Evolutionary conservation across 2,797 vertebrate genomes (phyloP), one percentile per base, ranked within the genome.

Genomic region (Gadopsis bispinosus): DNA sequence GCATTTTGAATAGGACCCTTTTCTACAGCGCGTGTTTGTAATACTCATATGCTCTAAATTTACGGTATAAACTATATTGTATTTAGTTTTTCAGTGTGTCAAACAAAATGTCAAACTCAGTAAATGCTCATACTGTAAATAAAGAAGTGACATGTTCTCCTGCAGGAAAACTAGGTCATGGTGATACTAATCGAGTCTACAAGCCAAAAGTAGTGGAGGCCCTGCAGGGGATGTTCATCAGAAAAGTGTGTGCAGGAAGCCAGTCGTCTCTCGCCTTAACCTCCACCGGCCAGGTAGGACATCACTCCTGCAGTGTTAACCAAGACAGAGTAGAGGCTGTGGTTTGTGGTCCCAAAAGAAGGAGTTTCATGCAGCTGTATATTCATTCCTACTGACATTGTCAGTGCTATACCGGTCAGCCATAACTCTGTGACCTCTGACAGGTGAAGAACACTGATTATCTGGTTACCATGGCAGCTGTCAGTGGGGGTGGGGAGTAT

Each of bases 191-290:
- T 71, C 87, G 96, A 16, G 95, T 96, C 59, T 96, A 96, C 84
- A 95, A 95, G 74, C 96, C 96, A 54, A 96, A 96, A 83, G 93
- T 96, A 20, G 93, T 96, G 59, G 96, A 96, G 81, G 94, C 95
- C 17, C 90, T 96, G 62, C 96, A 96, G 41, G 95, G 96, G 1
- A 95, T 95, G 91, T 95, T 96, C 88, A 95, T 96, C 87, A 93
- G 96, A 69, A 96, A 96, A 86, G 95, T 96, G 71, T 96, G 96
- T 78, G 96, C 96, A 20, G 96, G 95, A 50, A 96, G 96, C 79
- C 96, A 96, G 89, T 96, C 95, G 1, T 96, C 96, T 41, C 93
- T 96, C 1, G 94, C 96, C 62, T 87, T 96, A 43, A 96, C 96
- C 69, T 96, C 96, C 14, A 96, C 96, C 14, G 96, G 96, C 80